phyloP scores from a whole-genome alignment of 2,113 vertebrate genomes.

The Odobenus rosmarus region DNA sequence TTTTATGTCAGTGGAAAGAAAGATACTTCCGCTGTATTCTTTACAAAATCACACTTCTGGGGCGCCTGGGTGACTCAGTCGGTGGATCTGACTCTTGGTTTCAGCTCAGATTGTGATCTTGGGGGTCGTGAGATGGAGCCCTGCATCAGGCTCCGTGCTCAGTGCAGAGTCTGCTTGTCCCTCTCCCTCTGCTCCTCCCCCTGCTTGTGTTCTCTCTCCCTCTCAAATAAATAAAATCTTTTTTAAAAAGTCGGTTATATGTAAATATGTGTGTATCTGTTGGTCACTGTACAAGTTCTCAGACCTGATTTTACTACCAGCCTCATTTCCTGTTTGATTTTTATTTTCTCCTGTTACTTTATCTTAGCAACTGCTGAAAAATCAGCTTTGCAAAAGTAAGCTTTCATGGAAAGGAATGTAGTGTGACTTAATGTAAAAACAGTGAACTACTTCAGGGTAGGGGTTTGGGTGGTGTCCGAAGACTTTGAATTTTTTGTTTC shows the following conservation, averaged over 20 bases:
- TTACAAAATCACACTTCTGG: neutral
- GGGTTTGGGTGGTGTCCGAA: neutral
- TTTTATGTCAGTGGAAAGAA: neutral
- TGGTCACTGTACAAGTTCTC: neutral
- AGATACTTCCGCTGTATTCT: neutral
- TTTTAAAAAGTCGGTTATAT: neutral
- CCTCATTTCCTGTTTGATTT: neutral
- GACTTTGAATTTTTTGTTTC: neutral
- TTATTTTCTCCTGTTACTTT: neutral
- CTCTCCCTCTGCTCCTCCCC: neutral
- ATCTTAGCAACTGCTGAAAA: neutral
- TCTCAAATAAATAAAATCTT: neutral
- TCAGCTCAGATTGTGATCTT: neutral
- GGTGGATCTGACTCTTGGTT: neutral
- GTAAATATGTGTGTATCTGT: neutral
- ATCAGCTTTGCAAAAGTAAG: neutral
- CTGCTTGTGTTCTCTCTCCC: neutral
- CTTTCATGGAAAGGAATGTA: neutral
- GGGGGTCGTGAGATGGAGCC: neutral
- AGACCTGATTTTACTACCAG: neutral
- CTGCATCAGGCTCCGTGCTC: neutral
- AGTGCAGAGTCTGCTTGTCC: neutral
- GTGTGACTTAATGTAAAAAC: neutral
- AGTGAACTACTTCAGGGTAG: neutral
- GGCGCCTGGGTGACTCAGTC: neutral